Conservation (phyloP, 2,888 invertebrate species). For the Melinaea menophilus region DNA sequence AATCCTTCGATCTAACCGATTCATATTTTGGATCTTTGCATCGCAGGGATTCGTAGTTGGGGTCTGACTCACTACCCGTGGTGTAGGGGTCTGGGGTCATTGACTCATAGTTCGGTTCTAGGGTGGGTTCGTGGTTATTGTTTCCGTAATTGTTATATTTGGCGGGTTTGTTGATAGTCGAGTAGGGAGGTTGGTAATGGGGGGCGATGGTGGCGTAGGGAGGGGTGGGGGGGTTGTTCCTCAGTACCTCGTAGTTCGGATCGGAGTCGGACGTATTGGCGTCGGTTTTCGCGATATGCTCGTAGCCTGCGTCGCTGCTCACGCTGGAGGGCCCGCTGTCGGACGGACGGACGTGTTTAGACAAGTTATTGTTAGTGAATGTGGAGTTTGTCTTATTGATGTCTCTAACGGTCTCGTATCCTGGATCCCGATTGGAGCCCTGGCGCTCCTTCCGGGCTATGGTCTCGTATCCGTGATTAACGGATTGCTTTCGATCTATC, state of each 20-base stretch:
- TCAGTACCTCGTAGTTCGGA: slow-evolving; percentile 88
- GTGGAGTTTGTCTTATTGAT: slow-evolving; percentile 50
- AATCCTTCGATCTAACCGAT: slow-evolving; percentile 75
- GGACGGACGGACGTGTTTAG: slow-evolving; percentile 55
- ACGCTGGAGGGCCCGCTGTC: slow-evolving; percentile 80
- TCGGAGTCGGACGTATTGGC: slow-evolving; percentile 80
- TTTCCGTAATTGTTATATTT: slow-evolving; percentile 74
- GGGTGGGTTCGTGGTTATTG: slow-evolving; percentile 71
- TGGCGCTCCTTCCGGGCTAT: slow-evolving; percentile 66
- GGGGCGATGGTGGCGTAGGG: slow-evolving; percentile 72
- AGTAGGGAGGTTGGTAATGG: slow-evolving; percentile 73
- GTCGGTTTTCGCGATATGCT: slow-evolving; percentile 77
- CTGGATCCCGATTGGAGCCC: slow-evolving; percentile 77
- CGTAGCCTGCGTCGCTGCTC: slow-evolving; percentile 85
- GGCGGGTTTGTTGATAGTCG: slow-evolving; percentile 75
- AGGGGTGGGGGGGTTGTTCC: slow-evolving; percentile 74
- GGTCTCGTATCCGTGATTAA: slow-evolving; percentile 80
- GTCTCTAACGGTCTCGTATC: slow-evolving; percentile 80
- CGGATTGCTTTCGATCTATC: slow-evolving; percentile 65
- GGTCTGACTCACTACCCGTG: slow-evolving; percentile 86
- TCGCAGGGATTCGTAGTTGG: slow-evolving; percentile 83
- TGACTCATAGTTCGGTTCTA: slow-evolving; percentile 88
- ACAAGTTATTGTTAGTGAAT: slow-evolving; percentile 53
- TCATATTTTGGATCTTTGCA: slow-evolving; percentile 85
- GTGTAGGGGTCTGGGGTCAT: slow-evolving; percentile 81